A percentile compares a stretch with the other conserved stretches of the same genome.
Conservation (phyloP, 2,888 invertebrate genomes). For the Lepidocyrtinus sp. region DNA sequence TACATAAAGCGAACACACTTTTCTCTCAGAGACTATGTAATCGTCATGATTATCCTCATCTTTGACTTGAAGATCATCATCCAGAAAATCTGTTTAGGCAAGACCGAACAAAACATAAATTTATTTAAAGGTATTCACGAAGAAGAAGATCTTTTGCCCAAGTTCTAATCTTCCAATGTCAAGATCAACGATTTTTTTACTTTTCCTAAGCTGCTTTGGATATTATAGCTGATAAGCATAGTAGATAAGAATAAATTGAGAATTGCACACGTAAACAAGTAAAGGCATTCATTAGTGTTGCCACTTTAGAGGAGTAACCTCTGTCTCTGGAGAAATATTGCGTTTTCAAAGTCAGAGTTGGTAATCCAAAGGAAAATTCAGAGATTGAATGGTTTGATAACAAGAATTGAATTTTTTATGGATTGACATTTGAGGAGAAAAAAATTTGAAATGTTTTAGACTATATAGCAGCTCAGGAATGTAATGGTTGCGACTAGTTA, state of each 20-base stretch:
- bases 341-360: background rate
- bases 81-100: conserved; percentile 25
- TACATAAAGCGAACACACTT: background rate
- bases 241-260: conserved; percentile 42
- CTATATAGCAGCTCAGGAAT: too few species aligned
- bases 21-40: background rate
- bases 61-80: conserved; percentile 29
- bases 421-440: conserved; percentile 14
- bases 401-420: conserved; percentile 41
- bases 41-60: background rate
- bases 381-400: conserved; percentile 17
- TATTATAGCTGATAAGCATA: conserved; percentile 37
- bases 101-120: background rate
- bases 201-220: conserved; percentile 19
- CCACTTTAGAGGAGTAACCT: background rate
- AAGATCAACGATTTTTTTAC: conserved; percentile 15
- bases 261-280: conserved; percentile 48
- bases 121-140: background rate
- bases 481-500: too few species aligned
- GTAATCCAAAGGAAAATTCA: conserved; percentile 16
- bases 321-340: background rate
- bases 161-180: background rate
- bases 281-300: conserved; percentile 47
- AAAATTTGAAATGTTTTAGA: background rate
- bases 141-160: background rate